Evolutionary conservation across 2,797 vertebrate genomes (phyloP).

Genomic region (Myioborus melanocephalus): DNA sequence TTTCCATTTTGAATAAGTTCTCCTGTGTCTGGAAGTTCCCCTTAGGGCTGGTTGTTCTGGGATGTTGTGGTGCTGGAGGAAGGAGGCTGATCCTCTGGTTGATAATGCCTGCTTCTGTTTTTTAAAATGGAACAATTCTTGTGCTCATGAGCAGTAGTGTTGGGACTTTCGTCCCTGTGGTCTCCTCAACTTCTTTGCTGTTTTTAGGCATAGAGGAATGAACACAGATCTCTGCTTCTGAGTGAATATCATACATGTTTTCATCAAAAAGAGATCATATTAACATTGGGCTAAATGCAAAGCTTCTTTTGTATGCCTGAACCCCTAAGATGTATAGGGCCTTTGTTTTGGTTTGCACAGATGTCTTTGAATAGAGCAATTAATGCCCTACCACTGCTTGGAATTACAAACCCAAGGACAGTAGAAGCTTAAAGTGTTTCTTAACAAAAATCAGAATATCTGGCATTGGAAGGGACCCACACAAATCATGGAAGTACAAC

Average conservation of each 20-base stretch:
- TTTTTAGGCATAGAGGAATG: neutral
- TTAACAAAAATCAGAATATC: neutral
- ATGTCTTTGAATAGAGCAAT: neutral
- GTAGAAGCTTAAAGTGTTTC: neutral
- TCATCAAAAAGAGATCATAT: neutral
- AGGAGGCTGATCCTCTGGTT: neutral
- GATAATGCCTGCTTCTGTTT: neutral
- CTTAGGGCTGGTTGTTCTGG: neutral
- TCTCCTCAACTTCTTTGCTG: neutral
- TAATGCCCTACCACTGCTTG: neutral
- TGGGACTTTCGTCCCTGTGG: neutral
- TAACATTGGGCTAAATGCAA: neutral
- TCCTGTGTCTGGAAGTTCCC: neutral
- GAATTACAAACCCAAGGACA: neutral
- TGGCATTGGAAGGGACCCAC: neutral
- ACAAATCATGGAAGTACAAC: neutral
- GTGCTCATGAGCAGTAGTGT: neutral
- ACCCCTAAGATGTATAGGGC: rapidly evolving
- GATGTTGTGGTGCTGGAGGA: neutral
- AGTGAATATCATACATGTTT: neutral
- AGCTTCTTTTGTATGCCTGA: neutral
- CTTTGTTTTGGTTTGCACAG: neutral
- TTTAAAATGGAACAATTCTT: neutral
- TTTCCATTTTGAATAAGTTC: neutral
- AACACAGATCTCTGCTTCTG: neutral